Evolutionary conservation across 2,113 vertebrate genomes (phyloP).

Genomic region (Seriola aureovittata): DNA sequence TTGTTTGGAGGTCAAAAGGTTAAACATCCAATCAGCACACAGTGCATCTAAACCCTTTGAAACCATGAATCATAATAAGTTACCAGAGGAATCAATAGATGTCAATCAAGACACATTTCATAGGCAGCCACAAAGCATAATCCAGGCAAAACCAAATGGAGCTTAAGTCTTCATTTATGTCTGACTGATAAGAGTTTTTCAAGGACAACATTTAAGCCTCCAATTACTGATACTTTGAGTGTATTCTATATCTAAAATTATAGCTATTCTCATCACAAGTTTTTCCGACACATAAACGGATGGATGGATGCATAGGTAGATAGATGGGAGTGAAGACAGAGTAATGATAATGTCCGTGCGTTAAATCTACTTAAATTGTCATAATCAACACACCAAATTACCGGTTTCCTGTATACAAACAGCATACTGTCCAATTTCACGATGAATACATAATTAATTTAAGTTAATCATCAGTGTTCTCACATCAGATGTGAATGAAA

Average conservation of each 20-base stretch:
- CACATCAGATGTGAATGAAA: background rate
- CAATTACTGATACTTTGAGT: background rate
- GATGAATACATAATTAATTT: no score
- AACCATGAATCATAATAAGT: slow-evolving; percentile 43
- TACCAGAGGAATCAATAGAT: slow-evolving; percentile 32
- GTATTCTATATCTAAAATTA: background rate
- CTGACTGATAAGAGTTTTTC: slow-evolving; percentile 1
- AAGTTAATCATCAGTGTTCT: no score
- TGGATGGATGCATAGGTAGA: background rate
- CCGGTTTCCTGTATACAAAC: background rate
- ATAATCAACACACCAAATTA: background rate
- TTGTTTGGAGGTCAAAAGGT: slow-evolving; percentile 53
- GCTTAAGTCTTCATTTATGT: slow-evolving; percentile 17
- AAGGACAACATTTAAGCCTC: slow-evolving; percentile 6
- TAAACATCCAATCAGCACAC: slow-evolving; percentile 70
- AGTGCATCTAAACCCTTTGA: slow-evolving; percentile 34
- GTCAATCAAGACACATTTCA: slow-evolving; percentile 20
- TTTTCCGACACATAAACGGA: background rate
- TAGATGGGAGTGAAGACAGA: background rate
- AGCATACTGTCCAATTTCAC: no score
- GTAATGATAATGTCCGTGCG: background rate
- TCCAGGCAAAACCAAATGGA: slow-evolving; percentile 4
- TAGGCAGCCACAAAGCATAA: slow-evolving; percentile 8
- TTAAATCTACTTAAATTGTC: background rate
- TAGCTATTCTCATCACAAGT: background rate